Evolutionary conservation across 2,797 vertebrate species (phyloP).

Genomic region (Ispidina lecontei): DNA sequence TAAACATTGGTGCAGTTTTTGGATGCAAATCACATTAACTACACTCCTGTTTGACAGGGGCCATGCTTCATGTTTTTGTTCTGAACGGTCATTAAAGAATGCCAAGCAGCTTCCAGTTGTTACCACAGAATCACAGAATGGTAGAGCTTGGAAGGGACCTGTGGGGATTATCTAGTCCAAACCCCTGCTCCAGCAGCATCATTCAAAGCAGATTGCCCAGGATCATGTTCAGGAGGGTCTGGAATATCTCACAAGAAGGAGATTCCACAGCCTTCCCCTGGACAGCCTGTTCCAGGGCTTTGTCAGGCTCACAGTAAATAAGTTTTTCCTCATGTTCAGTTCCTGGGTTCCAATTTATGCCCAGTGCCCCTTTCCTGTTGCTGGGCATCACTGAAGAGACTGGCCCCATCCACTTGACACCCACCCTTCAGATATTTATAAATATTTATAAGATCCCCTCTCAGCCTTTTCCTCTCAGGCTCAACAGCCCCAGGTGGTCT

Average conservation of each 20-base stretch:
- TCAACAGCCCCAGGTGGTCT: no score
- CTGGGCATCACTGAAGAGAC: neutral
- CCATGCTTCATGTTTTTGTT: neutral
- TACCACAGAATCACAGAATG: neutral
- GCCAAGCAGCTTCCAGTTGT: neutral
- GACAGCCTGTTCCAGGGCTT: neutral
- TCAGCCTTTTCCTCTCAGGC: no score
- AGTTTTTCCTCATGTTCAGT: neutral
- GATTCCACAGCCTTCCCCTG: neutral
- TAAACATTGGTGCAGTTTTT: neutral
- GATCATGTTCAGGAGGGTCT: neutral
- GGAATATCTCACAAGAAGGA: neutral
- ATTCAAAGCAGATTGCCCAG: neutral
- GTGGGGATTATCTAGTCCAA: neutral
- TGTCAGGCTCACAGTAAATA: neutral
- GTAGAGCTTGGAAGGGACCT: neutral
- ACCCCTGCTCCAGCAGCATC: neutral
- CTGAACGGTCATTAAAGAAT: neutral
- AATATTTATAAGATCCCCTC: neutral
- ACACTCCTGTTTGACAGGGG: neutral
- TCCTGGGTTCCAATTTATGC: neutral
- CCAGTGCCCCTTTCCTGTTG: neutral
- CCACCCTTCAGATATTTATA: neutral
- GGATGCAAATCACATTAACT: neutral
- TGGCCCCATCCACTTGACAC: neutral